Evolutionary conservation across 1,140 invertebrate species (phyloP).

Genomic region (Phymastichus coffea): DNA sequence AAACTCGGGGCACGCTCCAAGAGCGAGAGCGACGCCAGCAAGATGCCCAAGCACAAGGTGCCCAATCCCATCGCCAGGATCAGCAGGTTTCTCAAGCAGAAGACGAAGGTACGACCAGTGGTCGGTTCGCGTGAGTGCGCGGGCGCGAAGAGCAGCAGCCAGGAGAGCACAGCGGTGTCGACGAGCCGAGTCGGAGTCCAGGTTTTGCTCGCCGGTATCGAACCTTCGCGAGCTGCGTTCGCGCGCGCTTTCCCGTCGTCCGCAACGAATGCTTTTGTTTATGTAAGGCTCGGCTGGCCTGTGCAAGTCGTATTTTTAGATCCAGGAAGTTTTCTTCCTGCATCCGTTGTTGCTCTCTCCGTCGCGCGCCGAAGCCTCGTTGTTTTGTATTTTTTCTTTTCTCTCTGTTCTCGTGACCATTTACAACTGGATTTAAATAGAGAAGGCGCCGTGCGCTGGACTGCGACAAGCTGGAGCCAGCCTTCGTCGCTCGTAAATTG

Average conservation of each 20-base stretch:
- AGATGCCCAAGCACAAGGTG: conserved; percentile 55
- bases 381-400: background rate
- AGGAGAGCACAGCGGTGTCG: too few species aligned
- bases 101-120: conserved; percentile 51
- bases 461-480: too few species aligned
- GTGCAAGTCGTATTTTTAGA: too few species aligned
- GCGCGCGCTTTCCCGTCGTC: background rate
- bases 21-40: conserved; percentile 16
- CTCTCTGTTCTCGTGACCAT: background rate
- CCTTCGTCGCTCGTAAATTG: too few species aligned
- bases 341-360: too few species aligned
- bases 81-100: conserved; percentile 56
- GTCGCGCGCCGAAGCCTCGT: too few species aligned
- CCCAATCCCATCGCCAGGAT: conserved; percentile 51
- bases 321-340: too few species aligned
- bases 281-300: too few species aligned
- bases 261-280: background rate
- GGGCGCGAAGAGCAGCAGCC: too few species aligned
- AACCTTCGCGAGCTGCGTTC: background rate
- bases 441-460: background rate
- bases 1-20: background rate
- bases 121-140: background rate
- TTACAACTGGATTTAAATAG: background rate
- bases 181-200: too few species aligned
- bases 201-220: too few species aligned